Evolutionary conservation across 1,140 invertebrate species (phyloP).

Genomic region (Macrobrachium rosenbergii): DNA sequence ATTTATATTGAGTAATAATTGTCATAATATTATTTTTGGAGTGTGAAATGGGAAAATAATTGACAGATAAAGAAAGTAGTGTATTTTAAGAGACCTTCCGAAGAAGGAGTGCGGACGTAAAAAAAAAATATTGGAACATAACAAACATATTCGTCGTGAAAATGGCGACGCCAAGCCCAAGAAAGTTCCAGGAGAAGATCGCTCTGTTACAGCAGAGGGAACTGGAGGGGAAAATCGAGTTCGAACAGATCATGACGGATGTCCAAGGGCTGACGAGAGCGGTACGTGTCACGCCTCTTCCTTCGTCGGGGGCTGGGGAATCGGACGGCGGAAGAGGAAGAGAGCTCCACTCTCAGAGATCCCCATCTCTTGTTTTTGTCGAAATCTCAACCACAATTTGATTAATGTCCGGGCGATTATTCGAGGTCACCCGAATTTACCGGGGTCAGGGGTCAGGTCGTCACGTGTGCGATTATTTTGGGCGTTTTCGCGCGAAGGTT

Average conservation of each 20-base stretch:
- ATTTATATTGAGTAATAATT: not conserved
- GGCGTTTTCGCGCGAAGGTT: too few relatives aligned
- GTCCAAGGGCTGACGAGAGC: slow-evolving; percentile 51
- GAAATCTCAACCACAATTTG: too few relatives aligned
- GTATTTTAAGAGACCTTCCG: not conserved
- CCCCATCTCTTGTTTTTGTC: not conserved
- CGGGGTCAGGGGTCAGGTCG: too few relatives aligned
- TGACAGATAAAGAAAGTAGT: not conserved
- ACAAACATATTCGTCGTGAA: slow-evolving; percentile 57
- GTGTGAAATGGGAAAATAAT: not conserved
- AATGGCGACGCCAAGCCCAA: slow-evolving; percentile 60
- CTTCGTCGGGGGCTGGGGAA: not conserved
- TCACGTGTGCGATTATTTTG: too few relatives aligned
- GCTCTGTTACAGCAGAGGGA: slow-evolving; percentile 52
- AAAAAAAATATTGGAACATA: slow-evolving; percentile 48
- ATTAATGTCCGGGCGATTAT: too few relatives aligned
- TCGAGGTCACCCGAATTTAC: too few relatives aligned
- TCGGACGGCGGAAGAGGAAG: slow-evolving; percentile 16
- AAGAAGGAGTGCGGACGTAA: not conserved
- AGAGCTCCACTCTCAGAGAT: not conserved
- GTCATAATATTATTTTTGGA: not conserved
- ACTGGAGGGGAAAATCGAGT: slow-evolving; percentile 45
- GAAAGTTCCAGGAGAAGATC: slow-evolving; percentile 61
- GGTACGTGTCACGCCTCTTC: slow-evolving; percentile 38
- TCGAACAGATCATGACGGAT: slow-evolving; percentile 52